Evolutionary conservation across 2,888 invertebrate genomes (phyloP).

Genomic region (Pemphredon lugubris): DNA sequence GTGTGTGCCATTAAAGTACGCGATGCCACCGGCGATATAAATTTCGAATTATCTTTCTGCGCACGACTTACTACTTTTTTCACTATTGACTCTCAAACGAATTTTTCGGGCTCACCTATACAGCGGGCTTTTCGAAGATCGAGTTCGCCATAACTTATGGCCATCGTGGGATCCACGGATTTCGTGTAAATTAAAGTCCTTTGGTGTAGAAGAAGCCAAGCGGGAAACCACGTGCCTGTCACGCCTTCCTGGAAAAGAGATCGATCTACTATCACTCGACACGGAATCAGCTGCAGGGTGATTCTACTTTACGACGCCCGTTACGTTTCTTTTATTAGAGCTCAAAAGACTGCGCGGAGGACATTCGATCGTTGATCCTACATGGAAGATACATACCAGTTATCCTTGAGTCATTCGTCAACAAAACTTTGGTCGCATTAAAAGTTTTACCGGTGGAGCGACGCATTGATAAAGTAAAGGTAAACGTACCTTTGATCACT

Average conservation of each 20-base stretch:
- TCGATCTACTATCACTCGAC: constrained; percentile 17
- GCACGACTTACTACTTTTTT: no score
- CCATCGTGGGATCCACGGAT: constrained; percentile 80
- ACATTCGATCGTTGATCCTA: constrained; percentile 11
- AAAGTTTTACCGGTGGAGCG: no score
- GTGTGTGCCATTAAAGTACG: no score
- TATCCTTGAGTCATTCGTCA: no score
- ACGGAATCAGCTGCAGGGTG: not conserved
- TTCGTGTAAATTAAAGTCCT: constrained; percentile 85
- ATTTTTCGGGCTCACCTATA: constrained; percentile 89
- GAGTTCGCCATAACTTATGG: constrained; percentile 83
- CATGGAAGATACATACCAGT: not conserved
- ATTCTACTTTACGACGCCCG: not conserved
- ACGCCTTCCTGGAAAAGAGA: constrained; percentile 84
- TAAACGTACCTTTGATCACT: constrained; percentile 8
- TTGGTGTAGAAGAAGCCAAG: constrained; percentile 89
- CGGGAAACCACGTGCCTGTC: constrained; percentile 89
- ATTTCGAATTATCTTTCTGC: no score
- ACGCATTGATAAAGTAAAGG: no score
- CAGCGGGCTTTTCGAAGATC: constrained; percentile 91
- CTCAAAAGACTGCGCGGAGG: not conserved
- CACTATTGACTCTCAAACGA: no score
- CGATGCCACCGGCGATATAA: no score
- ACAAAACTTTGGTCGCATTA: no score
- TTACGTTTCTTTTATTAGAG: not conserved